Evolutionary conservation across 30 jellyfish, hydroid and myxozoan species (phyloP), one percentile per base, ranked within the genome.

Genomic region (Pseudorhiza aurosa): DNA sequence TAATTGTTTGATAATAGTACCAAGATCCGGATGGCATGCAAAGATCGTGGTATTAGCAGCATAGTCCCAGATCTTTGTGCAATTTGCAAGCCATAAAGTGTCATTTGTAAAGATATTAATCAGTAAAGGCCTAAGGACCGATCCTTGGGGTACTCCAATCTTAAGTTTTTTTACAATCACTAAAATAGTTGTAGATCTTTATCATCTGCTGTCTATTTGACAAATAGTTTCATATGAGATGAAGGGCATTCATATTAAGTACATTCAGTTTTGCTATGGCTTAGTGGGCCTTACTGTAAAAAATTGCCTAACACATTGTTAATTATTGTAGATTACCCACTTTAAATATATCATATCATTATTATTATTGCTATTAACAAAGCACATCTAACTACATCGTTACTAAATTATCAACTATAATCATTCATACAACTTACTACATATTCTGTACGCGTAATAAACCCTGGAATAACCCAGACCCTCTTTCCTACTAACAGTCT

Each of bases 71-170:
- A 67, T 42, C 21, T 31, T 33, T 33, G 72, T 21, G 26, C 27
- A 14, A 33, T 37, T 67, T n/a, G 22, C 46, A 36, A 67, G 37
- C 36, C 24, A 53, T 14, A 53, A 14, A 25, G 24, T 14, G 68
- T 53, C 68, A 53, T 53, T 53, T 18, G 22, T 7, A 6, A 14
- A 6, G 6, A 6, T 18, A 53, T 53, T 53, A 53, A 53, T 14
- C 22, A 53, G 68, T 53, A 53, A 53, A 30, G 68, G 68, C n/a
- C 68, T 30, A 53, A 53, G 68, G n/a, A 53, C 68, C 24, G 75
- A 59, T 59, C 75, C 75, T 59, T 59, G 75, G 22, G 53, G 75
- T 59, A 59, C 75, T 9, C 75, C 47, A 19, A 30, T 10, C 29
- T 44, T 59, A 30, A 59, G n/a, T 59, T 19, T 59, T 47, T 8